Conservation (phyloP, 2,113 vertebrate species). For the Falco punctatus region DNA sequence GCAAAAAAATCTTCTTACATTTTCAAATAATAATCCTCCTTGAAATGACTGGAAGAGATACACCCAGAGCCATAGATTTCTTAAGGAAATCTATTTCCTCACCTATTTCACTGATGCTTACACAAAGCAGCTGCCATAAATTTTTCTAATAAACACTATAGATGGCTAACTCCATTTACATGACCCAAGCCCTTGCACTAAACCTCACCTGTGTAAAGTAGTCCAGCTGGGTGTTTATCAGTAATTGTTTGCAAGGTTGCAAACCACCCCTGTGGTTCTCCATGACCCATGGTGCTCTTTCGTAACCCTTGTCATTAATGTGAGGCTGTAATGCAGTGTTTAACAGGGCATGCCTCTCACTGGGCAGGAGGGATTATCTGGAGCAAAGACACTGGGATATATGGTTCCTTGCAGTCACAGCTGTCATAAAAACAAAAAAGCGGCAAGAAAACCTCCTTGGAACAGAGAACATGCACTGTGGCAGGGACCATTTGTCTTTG, state of each 20-base stretch:
- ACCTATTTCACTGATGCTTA: not conserved
- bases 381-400: not conserved
- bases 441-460: not conserved
- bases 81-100: conserved; percentile 6
- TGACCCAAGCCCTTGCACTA: not conserved
- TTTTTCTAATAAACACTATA: not conserved
- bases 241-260: not conserved
- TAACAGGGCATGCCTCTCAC: not conserved
- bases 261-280: not conserved
- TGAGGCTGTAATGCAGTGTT: not conserved
- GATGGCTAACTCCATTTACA: not conserved
- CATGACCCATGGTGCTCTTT: not conserved
- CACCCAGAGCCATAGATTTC: not conserved
- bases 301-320: not conserved
- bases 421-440: not conserved
- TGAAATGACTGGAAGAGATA: not conserved
- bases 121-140: not conserved
- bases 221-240: not conserved
- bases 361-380: not conserved
- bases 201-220: not conserved
- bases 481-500: not conserved
- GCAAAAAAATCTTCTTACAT: not conserved
- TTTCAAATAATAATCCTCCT: not conserved
- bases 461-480: not conserved
- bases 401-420: not conserved